Conservation (phyloP, 2,888 invertebrate genomes). For the Steinernema hermaphroditum region DNA sequence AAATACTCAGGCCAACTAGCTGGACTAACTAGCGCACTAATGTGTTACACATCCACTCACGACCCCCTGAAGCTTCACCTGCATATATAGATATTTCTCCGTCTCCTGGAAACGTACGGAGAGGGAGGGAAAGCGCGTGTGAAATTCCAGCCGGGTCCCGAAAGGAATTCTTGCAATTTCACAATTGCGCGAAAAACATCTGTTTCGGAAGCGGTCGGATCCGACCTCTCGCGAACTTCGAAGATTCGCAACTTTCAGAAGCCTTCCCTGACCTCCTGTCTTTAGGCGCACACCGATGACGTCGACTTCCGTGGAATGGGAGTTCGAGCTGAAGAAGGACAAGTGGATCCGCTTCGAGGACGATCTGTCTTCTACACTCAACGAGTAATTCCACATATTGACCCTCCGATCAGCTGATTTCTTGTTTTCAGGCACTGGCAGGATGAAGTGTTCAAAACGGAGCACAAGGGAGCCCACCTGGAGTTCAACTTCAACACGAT, state of each 20-base stretch:
- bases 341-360: background rate
- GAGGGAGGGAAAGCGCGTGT: no score
- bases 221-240: no score
- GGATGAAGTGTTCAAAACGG: slow-evolving; percentile 15
- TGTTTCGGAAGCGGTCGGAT: no score
- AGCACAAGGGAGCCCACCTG: slow-evolving; percentile 33
- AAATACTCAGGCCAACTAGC: no score
- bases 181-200: background rate
- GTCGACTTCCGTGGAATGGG: background rate
- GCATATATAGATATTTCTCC: no score
- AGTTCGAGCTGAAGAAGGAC: slow-evolving; percentile 5
- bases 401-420: background rate
- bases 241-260: no score
- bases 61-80: no score
- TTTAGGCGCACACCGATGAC: no score
- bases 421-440: background rate
- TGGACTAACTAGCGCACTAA: no score
- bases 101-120: no score
- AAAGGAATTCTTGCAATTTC: background rate
- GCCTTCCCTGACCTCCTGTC: no score
- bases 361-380: background rate
- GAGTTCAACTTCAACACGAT: slow-evolving; percentile 33
- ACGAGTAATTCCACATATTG: background rate
- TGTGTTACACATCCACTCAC: no score
- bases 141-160: slow-evolving; percentile 1